Conservation (phyloP, 2,113 vertebrate genomes). For the Eurystomus gularis region DNA sequence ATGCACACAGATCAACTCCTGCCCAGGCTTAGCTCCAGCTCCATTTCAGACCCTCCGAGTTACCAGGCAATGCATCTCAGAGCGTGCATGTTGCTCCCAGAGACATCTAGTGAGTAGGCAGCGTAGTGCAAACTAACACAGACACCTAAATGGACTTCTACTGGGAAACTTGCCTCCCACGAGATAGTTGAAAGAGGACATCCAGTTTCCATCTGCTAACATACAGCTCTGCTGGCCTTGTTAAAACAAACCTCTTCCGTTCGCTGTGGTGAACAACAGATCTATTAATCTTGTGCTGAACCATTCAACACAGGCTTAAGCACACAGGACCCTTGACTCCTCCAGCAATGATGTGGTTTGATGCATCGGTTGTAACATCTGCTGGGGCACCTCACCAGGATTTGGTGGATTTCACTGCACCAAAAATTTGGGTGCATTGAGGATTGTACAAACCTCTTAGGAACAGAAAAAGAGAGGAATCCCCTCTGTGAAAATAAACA, state of each 20-base stretch:
- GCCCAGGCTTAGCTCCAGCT: neutral
- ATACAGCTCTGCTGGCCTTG: neutral
- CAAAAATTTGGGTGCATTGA: neutral
- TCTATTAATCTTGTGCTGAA: neutral
- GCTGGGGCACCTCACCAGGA: neutral
- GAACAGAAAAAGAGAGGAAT: neutral
- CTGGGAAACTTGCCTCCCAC: neutral
- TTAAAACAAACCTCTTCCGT: neutral
- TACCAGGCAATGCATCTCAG: neutral
- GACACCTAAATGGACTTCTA: neutral
- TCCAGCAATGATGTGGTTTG: neutral
- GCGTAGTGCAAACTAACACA: neutral
- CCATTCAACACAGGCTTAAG: neutral
- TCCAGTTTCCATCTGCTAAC: neutral
- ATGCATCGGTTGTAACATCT: too few species aligned
- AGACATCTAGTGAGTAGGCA: conserved; percentile 46
- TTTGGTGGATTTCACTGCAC: neutral
- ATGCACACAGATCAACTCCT: neutral
- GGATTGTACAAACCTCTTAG: neutral
- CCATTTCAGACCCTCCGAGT: neutral
- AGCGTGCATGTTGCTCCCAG: neutral
- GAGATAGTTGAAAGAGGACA: rapidly evolving
- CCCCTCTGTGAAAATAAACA: neutral
- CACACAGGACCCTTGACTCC: neutral
- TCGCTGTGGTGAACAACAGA: neutral